Conservation (phyloP, 2,888 invertebrate genomes). For the Brachylomia viminalis region DNA sequence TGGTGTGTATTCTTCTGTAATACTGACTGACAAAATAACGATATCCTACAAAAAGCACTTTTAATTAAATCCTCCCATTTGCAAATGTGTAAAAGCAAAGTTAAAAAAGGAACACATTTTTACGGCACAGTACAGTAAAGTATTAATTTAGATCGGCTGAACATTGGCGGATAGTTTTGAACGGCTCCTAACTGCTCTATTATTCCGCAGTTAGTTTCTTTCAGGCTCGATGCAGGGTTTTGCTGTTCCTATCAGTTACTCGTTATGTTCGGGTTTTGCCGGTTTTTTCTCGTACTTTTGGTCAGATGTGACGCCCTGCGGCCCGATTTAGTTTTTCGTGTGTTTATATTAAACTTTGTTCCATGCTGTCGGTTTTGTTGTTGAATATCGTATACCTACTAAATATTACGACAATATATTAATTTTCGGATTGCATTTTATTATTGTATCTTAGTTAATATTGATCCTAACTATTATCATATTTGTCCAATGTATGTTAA, state of each 20-base stretch:
- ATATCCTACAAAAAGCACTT: slow-evolving; percentile 10
- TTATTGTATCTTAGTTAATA: neutral
- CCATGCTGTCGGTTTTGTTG: slow-evolving; percentile 19
- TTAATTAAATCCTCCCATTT: slow-evolving; percentile 33
- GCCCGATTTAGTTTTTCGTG: slow-evolving; percentile 57
- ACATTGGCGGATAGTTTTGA: slow-evolving; percentile 66
- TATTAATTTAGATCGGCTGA: slow-evolving; percentile 56
- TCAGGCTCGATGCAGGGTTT: slow-evolving; percentile 73
- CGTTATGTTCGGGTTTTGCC: slow-evolving; percentile 75
- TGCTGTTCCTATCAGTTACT: slow-evolving; percentile 78
- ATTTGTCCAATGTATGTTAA: neutral
- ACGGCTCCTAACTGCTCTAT: slow-evolving; percentile 74
- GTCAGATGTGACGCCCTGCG: slow-evolving; percentile 68
- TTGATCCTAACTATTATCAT: too few species aligned
- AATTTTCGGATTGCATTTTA: neutral
- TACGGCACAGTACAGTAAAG: slow-evolving; percentile 38
- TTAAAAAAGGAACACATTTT: slow-evolving; percentile 31
- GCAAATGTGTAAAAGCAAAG: slow-evolving; percentile 21
- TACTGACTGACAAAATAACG: slow-evolving; percentile 8
- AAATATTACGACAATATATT: neutral
- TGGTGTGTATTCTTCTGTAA: too few species aligned
- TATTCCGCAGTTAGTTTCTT: slow-evolving; percentile 83
- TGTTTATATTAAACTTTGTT: slow-evolving; percentile 62
- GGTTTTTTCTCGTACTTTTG: slow-evolving; percentile 75
- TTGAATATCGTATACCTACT: neutral